Evolutionary conservation across 1,140 invertebrate species (phyloP), one percentile per base, ranked within the genome.

Genomic region (Vanessa tameamea): DNA sequence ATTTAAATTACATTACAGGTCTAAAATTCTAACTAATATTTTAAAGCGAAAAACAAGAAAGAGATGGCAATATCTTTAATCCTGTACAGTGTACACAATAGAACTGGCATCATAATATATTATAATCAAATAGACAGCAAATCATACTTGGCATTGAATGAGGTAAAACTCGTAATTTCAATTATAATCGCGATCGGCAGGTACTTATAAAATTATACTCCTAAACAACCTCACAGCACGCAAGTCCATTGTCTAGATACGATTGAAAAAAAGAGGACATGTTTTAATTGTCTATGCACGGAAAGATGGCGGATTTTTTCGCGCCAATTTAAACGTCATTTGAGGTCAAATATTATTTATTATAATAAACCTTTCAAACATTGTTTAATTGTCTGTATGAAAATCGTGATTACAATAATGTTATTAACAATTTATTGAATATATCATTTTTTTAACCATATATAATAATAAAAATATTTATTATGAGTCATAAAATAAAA

Each of bases 251-350:
- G 69, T 71, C 69, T 71, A 51, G 61, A 51, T 71, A 31, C 47
- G 47, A 47, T 71, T 53, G 63, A 72, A 72, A 64, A 72, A 55
- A 65, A 43, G 15, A 20, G 59, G 20, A 61, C 55, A 64, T 51
- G 50, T 67, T 67, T 70, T 70, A 70, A 70, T 70, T 63, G 23
- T 70, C 57, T 70, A 61, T 61, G 69, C 69, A 16, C 69, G 47
- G 59, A 31, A 70, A 70, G 47, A 70, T 70, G 69, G 69, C 69
- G 43, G 69, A 50, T 48, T 15, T 48, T 70, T 70, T 70, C 57
- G 69, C 65, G 65, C 65, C 50, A 67, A 37, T 67, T 51, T 53
- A 67, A 16, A 67, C 65, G 50, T 67, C 65, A 55, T 53, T 55
- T 55, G 64, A 67, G 65, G 50, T 53, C 50, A 53, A 57, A 26